Base-by-base conservation (phyloP, 2,888 invertebrate genomes). In the Neria commutata region DNA sequence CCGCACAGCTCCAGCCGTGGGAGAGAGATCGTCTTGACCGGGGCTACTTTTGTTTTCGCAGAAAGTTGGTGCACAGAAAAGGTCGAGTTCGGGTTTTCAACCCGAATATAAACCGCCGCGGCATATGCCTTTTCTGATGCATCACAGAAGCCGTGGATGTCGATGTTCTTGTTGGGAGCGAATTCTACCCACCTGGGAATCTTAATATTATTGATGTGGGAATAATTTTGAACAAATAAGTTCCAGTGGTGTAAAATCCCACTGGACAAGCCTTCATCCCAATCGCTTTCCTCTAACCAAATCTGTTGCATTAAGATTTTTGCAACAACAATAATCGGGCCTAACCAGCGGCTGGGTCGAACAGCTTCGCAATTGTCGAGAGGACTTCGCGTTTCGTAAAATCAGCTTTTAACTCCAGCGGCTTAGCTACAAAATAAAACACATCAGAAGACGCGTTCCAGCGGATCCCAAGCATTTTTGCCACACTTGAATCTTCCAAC, bases 281-380 rank as follows among this genome's bases (percentile, higher is more conserved):
- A 58, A 16, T 33, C 50, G 14, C 5, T 34, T 11, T 34, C 23
- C 21, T 50, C 50, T 3, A 50, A 11, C 50, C 6, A 25, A 23
- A 1, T 29, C 1, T 60, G 54, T 17, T 57, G 52, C 3, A 60
- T 42, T 11, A 60, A 8, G 1, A 56, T 60, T 37, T 56, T 53
- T 1, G 56, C 49, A n/a, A 48, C 42, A 3, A 56, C 45, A 10
- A 54, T 16, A 19, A 60, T 37, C 1, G 56, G 56, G 1, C 53
- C 40, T 3, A 60, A 3, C 56, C 60, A 26, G 3, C 37, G 16
- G 46, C 29, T 3, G 52, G 40, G 16, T 42, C 52, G 23, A 52
- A 52, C 3, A 52, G 26, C 10, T 16, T 52, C 4, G 40, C 40
- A 3, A 37, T 52, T 14, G 24, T 23, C 24, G 52, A 52, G 11